A percentile compares a stretch with the other conserved stretches of the same genome.
These are phyloP conservation scores for Holotrichia oblita DNA, from an alignment of 1,140 invertebrate species.

Conservation along the genomic window DNA sequence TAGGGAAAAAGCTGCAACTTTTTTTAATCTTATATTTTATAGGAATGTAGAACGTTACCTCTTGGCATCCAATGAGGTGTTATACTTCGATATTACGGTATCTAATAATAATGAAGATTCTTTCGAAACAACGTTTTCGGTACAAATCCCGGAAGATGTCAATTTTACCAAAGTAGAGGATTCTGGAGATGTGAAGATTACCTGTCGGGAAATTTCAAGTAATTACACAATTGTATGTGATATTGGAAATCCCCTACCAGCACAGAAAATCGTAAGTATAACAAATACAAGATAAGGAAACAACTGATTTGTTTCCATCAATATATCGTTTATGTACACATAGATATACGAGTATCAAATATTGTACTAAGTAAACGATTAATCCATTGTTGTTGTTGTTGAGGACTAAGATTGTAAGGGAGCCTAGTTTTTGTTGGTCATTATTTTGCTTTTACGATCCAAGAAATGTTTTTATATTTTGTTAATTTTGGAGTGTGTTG, in stretches of 20 bases:
- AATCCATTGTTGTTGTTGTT: no score
- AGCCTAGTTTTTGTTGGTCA: no score
- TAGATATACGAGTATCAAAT: neutral
- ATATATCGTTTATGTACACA: no score
- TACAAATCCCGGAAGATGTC: conserved; percentile 80
- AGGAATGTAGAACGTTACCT: conserved; percentile 80
- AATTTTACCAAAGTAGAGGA: conserved; percentile 77
- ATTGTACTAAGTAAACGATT: no score
- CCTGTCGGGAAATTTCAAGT: conserved; percentile 72
- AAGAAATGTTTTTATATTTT: conserved; percentile 84
- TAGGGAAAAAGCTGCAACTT: neutral
- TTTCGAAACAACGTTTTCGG: conserved; percentile 84
- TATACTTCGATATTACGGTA: conserved; percentile 81
- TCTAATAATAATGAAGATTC: conserved; percentile 88
- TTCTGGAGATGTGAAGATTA: conserved; percentile 66
- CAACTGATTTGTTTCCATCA: neutral
- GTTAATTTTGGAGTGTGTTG: no score
- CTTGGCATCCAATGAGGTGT: conserved; percentile 78
- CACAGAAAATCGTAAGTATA: conserved; percentile 66
- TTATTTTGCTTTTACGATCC: neutral
- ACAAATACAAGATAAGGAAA: neutral
- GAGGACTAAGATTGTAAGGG: no score
- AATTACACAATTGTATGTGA: conserved; percentile 84
- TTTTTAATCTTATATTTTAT: conserved; percentile 45
- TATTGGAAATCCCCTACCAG: conserved; percentile 82